phyloP scores from a whole-genome alignment of 2,113 vertebrate genomes.

The Heteronetta atricapilla region DNA sequence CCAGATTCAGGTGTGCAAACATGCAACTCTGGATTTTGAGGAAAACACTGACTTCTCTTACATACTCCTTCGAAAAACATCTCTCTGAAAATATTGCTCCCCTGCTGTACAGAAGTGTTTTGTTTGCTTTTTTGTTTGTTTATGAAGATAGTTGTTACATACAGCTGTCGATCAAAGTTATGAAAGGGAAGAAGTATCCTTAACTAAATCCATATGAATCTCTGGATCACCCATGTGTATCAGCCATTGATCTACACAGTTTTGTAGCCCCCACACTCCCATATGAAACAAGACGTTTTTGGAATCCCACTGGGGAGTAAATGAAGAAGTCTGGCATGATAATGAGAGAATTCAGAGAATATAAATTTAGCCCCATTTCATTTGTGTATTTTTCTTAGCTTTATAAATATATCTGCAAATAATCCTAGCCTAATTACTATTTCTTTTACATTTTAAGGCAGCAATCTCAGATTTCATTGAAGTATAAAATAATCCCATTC shows the following conservation, averaged over 20 bases:
- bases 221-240: background rate
- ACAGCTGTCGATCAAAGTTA: background rate
- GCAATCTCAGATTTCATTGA: background rate
- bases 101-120: background rate
- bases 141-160: background rate
- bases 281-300: background rate
- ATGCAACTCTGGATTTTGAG: background rate
- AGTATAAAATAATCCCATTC: background rate
- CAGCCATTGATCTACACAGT: background rate
- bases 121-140: background rate
- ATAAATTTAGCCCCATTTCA: background rate
- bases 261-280: background rate
- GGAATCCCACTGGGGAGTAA: background rate
- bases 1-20: background rate
- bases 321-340: background rate
- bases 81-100: background rate
- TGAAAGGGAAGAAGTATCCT: background rate
- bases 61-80: background rate
- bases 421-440: background rate
- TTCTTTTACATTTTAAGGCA: background rate
- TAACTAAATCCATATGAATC: background rate
- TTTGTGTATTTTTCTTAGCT: conserved; percentile 10
- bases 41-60: background rate
- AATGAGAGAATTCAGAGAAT: background rate
- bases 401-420: conserved; percentile 14